Evolutionary conservation across 2,113 vertebrate genomes (phyloP).

Genomic region (Rhadina sibilatrix): DNA sequence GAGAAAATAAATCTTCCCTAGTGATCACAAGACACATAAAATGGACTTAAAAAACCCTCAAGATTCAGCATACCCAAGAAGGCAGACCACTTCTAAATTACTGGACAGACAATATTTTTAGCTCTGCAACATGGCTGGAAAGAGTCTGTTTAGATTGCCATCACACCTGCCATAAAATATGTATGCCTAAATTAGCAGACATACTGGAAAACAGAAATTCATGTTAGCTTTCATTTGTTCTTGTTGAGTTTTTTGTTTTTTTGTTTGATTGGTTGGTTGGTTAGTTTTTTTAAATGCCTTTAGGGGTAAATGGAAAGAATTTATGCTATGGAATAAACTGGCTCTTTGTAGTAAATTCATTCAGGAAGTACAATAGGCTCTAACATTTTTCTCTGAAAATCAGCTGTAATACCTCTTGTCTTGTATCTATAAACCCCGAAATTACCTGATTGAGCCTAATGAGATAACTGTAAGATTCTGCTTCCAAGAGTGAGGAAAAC

Average conservation of each 20-base stretch:
- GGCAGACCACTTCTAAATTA: neutral
- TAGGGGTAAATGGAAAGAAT: neutral
- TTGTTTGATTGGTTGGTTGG: neutral
- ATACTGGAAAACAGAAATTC: neutral
- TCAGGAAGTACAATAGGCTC: neutral
- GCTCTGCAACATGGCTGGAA: neutral
- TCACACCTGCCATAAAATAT: neutral
- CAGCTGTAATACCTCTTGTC: neutral
- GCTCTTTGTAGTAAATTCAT: neutral
- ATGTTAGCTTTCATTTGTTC: rapidly evolving
- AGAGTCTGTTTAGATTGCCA: neutral
- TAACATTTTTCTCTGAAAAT: neutral
- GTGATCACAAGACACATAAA: neutral
- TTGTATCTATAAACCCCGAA: neutral
- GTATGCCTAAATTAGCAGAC: neutral
- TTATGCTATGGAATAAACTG: neutral
- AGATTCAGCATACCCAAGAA: neutral
- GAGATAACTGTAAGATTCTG: neutral
- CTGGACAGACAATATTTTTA: neutral
- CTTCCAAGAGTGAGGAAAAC: neutral
- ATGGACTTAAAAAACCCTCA: neutral
- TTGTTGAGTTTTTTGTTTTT: neutral
- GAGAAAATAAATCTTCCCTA: neutral
- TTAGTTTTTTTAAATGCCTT: neutral
- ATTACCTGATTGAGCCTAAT: neutral